Base-by-base conservation (phyloP, 2,888 invertebrate genomes). In the Falcaria lacertinaria region DNA sequence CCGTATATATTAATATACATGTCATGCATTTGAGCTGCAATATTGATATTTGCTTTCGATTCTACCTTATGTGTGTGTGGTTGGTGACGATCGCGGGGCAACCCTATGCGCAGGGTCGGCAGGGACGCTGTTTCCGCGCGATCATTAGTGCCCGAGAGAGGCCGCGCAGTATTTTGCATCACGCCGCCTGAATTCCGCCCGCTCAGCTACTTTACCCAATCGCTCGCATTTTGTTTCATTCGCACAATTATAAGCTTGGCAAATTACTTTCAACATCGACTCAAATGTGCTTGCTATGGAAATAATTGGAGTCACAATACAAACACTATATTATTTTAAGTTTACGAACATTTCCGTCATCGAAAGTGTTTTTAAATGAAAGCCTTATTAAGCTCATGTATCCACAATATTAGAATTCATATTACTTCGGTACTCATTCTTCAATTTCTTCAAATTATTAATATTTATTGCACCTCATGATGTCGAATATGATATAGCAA, bases 81-180 rank as follows among this genome's bases (percentile, higher is more conserved):
- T 2, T 45, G 11, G 11, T 28, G 8, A 11, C n/a, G n/a, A 11
- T 28, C 8, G 28, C 11, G 28, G 11, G 72, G 2, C 82, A 84
- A 35, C 84, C 84, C 84, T 83, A 56, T 2, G 6, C 3, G 19
- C 19, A 19, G 42, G 43, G 44, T 49, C 43, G 47, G 34, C 22
- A 59, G 62, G 67, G 64, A 67, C 60, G 57, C 57, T 61, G 61
- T 80, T 80, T 80, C 80, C 77, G 66, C 70, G 58, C 69, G 75
- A 81, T 81, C 85, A 82, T 82, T 81, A 81, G 81, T 70, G 69
- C 72, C 65, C 54, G 62, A 62, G 67, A 74, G 70, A 69, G 74
- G 77, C 69, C 80, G 74, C 76, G 74, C 71, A 60, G 80, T 81
- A n/a, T n/a, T 83, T 84, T 84, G 85, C 84, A 84, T 82, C 82